phyloP scores from a whole-genome alignment of 2,888 invertebrate species.

The Anorthoa munda region DNA sequence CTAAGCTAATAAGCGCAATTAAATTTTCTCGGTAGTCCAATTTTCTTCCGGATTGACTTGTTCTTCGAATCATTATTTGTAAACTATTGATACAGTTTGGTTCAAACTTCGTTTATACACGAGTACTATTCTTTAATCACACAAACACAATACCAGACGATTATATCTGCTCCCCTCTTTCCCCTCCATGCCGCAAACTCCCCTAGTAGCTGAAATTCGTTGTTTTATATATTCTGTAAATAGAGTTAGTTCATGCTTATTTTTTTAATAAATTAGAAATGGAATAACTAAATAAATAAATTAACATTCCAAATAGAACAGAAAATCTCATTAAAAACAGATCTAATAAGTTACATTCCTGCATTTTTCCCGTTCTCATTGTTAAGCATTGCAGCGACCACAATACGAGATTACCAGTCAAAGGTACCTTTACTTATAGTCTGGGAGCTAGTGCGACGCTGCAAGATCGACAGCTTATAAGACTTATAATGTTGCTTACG shows the following conservation, averaged over 20 bases:
- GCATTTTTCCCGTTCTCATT: slow-evolving; percentile 30
- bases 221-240: background rate
- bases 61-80: no score
- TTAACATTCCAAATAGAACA: background rate
- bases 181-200: no score
- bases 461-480: slow-evolving; percentile 80
- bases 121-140: no score
- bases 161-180: no score
- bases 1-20: no score
- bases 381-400: slow-evolving; percentile 39
- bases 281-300: background rate
- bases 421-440: slow-evolving; percentile 20
- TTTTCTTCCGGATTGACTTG: no score
- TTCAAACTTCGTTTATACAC: no score
- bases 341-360: slow-evolving; percentile 15
- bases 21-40: no score
- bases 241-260: background rate
- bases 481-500: slow-evolving; percentile 80
- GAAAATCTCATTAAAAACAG: slow-evolving; percentile 21
- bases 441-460: slow-evolving; percentile 29
- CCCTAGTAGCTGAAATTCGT: background rate
- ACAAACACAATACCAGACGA: no score
- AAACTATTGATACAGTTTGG: no score
- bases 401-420: slow-evolving; percentile 39
- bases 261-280: background rate